phyloP scores from a whole-genome alignment of 1,140 invertebrate genomes.

The Drosophila nebulosa region DNA sequence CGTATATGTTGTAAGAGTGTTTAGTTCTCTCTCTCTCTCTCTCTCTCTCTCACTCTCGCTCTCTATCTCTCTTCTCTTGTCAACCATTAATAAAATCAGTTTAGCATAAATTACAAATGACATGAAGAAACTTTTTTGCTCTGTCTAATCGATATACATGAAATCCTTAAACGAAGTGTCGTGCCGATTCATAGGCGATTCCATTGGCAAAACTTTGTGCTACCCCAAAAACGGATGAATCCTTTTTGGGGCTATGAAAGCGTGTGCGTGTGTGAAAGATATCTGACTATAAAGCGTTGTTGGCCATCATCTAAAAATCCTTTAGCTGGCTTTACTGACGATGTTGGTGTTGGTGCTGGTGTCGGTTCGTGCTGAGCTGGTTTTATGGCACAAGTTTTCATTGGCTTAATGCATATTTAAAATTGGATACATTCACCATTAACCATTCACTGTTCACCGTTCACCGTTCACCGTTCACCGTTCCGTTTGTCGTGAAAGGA shows the following conservation, averaged over 20 bases:
- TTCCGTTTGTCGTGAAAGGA: neutral
- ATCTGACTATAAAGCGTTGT: neutral
- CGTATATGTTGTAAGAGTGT: neutral
- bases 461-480: neutral
- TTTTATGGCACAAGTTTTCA: slow-evolving; percentile 65
- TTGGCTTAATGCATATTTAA: slow-evolving; percentile 73
- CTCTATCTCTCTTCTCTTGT: neutral
- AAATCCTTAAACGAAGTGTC: neutral
- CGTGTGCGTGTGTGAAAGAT: neutral
- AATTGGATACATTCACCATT: slow-evolving; percentile 59
- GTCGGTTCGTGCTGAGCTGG: slow-evolving; percentile 52
- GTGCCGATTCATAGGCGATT: neutral
- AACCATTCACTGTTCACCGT: slow-evolving; percentile 9
- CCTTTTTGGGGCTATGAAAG: neutral
- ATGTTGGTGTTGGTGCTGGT: neutral
- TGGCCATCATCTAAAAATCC: neutral
- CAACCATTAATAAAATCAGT: slow-evolving; percentile 54
- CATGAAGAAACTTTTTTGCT: neutral
- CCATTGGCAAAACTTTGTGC: neutral
- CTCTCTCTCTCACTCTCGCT: too few relatives aligned
- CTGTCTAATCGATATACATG: neutral
- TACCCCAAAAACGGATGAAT: neutral
- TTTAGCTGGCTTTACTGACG: neutral
- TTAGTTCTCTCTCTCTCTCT: too few relatives aligned
- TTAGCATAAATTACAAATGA: slow-evolving; percentile 49